Percentiles rank a stretch among this genome's conserved stretches.
phyloP scores from a whole-genome alignment of 2,113 vertebrate species.

The Scartelaos histophorus region DNA sequence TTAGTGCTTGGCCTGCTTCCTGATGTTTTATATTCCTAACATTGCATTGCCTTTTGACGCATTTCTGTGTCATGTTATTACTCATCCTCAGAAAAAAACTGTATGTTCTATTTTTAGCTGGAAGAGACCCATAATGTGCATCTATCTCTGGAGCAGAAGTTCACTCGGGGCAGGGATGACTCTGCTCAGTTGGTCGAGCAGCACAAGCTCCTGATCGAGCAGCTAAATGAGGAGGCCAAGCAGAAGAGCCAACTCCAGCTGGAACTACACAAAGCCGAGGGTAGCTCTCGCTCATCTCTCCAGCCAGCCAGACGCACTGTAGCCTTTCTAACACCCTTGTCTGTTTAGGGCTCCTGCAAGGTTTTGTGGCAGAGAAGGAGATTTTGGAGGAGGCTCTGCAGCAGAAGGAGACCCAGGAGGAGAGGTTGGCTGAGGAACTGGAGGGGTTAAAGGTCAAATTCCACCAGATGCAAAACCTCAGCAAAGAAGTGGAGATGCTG shows the following conservation, averaged over 20 bases:
- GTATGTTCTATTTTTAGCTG: constrained; percentile 69
- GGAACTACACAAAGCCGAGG: constrained; percentile 88
- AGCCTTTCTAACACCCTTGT: not conserved
- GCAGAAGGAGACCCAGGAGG: constrained; percentile 84
- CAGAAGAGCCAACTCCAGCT: constrained; percentile 80
- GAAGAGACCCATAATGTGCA: constrained; percentile 84
- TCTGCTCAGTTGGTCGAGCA: constrained; percentile 78
- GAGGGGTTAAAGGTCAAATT: constrained; percentile 77
- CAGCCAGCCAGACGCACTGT: not conserved
- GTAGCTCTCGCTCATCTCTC: constrained; percentile 66
- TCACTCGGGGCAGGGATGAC: constrained; percentile 77
- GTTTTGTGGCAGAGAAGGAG: constrained; percentile 85
- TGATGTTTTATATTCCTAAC: not conserved
- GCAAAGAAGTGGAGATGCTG: constrained; percentile 55
- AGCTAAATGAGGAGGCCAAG: constrained; percentile 79
- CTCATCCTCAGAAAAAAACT: not conserved
- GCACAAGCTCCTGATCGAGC: constrained; percentile 82
- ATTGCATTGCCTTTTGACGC: not conserved
- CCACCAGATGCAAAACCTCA: constrained; percentile 53
- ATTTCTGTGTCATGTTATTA: not conserved
- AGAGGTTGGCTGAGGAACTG: constrained; percentile 82
- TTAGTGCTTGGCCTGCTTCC: no score
- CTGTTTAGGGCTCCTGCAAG: constrained; percentile 84
- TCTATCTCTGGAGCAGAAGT: constrained; percentile 80
- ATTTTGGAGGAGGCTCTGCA: constrained; percentile 81